Conservation (phyloP, 2,888 invertebrate species). For the Drosophila recens region DNA sequence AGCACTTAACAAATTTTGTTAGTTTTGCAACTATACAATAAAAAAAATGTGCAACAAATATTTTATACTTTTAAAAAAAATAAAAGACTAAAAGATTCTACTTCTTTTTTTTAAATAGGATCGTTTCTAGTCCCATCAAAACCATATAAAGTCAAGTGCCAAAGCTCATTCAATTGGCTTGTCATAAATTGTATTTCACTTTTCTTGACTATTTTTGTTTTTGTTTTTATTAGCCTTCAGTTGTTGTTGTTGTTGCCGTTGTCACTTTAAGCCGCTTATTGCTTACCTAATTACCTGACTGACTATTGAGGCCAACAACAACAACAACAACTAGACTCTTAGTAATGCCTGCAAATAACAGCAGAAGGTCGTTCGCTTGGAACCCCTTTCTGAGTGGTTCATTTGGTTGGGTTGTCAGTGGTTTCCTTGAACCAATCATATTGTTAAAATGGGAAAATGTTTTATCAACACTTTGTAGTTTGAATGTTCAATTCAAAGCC, state of each 20-base stretch:
- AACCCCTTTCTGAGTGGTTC: conserved; percentile 15
- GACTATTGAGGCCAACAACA: conserved; percentile 53
- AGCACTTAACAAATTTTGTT: conserved; percentile 24
- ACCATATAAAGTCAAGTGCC: conserved; percentile 19
- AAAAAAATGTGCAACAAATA: background rate
- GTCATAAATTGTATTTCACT: conserved; percentile 42
- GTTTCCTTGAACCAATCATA: conserved; percentile 16
- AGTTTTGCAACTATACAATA: conserved; percentile 11
- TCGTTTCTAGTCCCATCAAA: conserved; percentile 6
- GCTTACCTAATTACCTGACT: conserved; percentile 70
- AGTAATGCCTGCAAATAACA: conserved; percentile 43
- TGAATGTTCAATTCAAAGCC: background rate
- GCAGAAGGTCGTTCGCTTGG: conserved; percentile 20
- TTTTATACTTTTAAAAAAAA: background rate
- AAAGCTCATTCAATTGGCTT: conserved; percentile 19
- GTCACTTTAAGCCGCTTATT: conserved; percentile 74
- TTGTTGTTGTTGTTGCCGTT: conserved; percentile 44
- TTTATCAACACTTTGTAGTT: background rate
- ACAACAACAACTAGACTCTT: conserved; percentile 37
- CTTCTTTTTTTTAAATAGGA: background rate
- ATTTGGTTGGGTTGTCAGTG: conserved; percentile 6
- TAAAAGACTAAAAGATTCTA: background rate
- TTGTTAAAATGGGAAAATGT: conserved; percentile 7
- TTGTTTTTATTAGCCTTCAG: conserved; percentile 32
- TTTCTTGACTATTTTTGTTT: conserved; percentile 31